These are phyloP conservation scores for Paramormyrops kingsleyae DNA, from an alignment of 2,113 vertebrate species.

Conservation along the genomic window DNA sequence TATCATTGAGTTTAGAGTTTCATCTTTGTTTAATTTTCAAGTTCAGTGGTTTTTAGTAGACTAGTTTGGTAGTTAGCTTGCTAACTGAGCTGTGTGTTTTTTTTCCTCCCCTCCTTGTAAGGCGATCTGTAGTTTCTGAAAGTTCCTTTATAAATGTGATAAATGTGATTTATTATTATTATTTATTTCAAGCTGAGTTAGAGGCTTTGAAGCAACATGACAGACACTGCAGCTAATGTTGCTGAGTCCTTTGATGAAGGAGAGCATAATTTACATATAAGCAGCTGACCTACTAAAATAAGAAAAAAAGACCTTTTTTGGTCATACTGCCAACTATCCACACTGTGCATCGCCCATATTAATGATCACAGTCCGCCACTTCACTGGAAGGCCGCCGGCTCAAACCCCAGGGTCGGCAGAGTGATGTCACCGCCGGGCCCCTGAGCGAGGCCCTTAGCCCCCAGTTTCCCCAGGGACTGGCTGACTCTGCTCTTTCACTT, in stretches of 20 bases:
- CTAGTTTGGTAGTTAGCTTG: neutral
- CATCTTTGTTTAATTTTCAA: neutral
- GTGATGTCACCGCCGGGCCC: neutral
- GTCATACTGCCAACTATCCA: neutral
- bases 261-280: neutral
- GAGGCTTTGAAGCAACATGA: neutral
- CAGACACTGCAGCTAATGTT: neutral
- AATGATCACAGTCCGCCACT: neutral
- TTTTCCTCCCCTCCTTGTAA: neutral
- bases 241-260: neutral
- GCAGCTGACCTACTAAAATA: neutral
- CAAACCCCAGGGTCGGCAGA: neutral
- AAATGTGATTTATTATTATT: neutral
- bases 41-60: neutral
- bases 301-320: neutral
- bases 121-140: neutral
- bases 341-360: neutral
- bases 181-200: neutral
- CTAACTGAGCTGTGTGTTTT: neutral
- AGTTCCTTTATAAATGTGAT: neutral
- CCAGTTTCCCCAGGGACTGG: neutral
- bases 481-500: neutral
- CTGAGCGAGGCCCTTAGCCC: neutral
- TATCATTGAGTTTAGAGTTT: neutral
- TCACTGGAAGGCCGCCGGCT: neutral